A percentile compares a stretch with the other conserved stretches of the same genome.
Evolutionary conservation across 2,113 vertebrate species (phyloP).

Genomic region (Vimba vimba): DNA sequence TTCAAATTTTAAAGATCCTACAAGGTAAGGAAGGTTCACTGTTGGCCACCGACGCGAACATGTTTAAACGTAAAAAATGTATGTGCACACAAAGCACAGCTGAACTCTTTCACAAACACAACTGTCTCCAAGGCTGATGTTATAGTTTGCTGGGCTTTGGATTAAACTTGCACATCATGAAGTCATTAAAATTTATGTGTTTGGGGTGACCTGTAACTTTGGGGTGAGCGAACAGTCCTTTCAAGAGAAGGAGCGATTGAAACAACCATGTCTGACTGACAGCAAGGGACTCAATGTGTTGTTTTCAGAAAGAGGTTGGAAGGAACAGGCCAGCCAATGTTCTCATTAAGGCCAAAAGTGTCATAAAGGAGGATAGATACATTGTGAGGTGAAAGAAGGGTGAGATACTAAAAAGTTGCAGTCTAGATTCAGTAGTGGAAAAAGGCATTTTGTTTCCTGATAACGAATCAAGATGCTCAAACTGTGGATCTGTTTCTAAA

Average conservation of each 20-base stretch:
- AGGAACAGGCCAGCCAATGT: slow-evolving; percentile 42
- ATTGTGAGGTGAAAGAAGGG: slow-evolving; percentile 27
- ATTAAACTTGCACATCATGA: slow-evolving; percentile 4
- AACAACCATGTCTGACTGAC: slow-evolving; percentile 36
- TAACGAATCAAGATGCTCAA: neutral
- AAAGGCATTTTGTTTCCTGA: neutral
- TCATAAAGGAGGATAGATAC: slow-evolving; percentile 41
- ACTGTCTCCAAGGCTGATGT: neutral
- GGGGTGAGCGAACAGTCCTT: neutral
- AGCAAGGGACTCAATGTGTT: slow-evolving; percentile 33
- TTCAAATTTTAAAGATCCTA: neutral
- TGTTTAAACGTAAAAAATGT: neutral
- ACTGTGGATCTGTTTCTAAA: neutral
- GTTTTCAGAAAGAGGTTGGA: slow-evolving; percentile 33
- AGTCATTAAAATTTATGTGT: slow-evolving; percentile 5
- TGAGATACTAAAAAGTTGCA: neutral
- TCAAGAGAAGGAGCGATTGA: neutral
- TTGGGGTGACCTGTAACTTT: slow-evolving; percentile 24
- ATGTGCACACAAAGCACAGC: neutral
- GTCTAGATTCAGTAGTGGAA: neutral
- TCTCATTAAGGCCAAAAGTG: slow-evolving; percentile 43
- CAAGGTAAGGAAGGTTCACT: neutral
- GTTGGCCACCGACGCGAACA: neutral
- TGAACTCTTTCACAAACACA: neutral
- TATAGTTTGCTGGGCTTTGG: neutral